Evolutionary conservation across 2,797 vertebrate species (phyloP), one percentile per base, ranked within the genome.

Genomic region (Chaetodon trifasciatus): DNA sequence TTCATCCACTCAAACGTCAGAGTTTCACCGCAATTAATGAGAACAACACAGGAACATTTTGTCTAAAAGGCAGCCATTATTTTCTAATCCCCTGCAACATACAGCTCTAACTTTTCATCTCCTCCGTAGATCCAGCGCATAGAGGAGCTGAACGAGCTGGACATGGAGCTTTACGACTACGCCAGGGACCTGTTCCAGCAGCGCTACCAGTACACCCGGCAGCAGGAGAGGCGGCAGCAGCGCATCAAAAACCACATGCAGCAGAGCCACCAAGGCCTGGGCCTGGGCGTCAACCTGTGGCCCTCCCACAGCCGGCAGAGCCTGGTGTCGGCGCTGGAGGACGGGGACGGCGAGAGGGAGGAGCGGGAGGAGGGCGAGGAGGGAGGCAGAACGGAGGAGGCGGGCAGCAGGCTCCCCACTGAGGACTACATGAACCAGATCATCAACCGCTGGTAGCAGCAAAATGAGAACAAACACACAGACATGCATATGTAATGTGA

Each of bases 351-450:
- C 78, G 89, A 87, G 57, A 47, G 65, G 71, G 88, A 87, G 94
- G 96, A 88, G 95, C 94, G 78, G 73, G 90, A 86, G 93, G 0
- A 97, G 96, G 71, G 96, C 81, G 35, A 97, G 53, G 93, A 93
- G 49, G 94, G 91, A 61, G 90, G 92, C 92, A 85, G 97, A 95
- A 85, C 92, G 40, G 87, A 96, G 0, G 98, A 98, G 74, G 96
- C 95, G 55, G 96, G 97, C 11, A 96, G 93, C 89, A 95, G 97
- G 21, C 96, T 97, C 92, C 97, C 98, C 91, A 99, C 98, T 0
- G 98, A 99, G 95, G 98, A 99, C 96, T 99, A 99, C 96, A 97
- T 99, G 97, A 99, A 97, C 97, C 98, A 99, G 97, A 99, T 99
- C 90, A 96, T 99, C 87, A 98, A 98, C 93, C 98, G 97, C 93